A percentile compares a stretch with the other conserved stretches of the same genome.
These are phyloP conservation scores for Rafetus swinhoei DNA, from an alignment of 2,113 vertebrate species.

Conservation along the genomic window DNA sequence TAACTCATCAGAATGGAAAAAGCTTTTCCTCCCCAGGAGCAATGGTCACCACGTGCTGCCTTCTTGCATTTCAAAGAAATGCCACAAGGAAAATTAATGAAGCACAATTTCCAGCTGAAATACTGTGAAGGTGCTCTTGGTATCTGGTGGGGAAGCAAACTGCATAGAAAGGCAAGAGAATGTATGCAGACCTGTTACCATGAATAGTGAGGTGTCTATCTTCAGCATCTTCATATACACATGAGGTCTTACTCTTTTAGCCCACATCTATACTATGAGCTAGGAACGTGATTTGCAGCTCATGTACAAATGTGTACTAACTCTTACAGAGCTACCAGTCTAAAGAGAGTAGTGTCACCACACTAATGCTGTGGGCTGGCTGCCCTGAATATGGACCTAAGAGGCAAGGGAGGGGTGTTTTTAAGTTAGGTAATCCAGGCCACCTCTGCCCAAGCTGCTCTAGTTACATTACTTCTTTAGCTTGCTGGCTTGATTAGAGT, in stretches of 20 bases:
- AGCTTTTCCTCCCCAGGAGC: background rate
- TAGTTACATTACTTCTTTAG: background rate
- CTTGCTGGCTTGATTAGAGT: too few species aligned
- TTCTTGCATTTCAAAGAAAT: conserved; percentile 59
- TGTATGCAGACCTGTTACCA: background rate
- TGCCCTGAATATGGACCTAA: background rate
- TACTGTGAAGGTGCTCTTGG: conserved; percentile 9
- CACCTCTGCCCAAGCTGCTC: background rate
- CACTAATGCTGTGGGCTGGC: background rate
- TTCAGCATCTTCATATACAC: background rate
- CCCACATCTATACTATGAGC: background rate
- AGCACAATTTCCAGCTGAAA: conserved; percentile 5
- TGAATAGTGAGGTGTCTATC: background rate
- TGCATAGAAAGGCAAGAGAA: background rate
- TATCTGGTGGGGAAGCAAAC: conserved; percentile 5
- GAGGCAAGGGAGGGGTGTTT: background rate
- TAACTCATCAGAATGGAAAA: conserved; percentile 32
- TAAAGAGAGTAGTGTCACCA: background rate
- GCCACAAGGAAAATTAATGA: conserved; percentile 3
- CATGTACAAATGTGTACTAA: background rate
- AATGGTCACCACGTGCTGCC: background rate
- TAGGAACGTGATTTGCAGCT: background rate
- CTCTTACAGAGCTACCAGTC: background rate
- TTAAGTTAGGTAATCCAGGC: background rate
- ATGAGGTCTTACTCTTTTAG: background rate